Base-by-base conservation (phyloP, 2,888 invertebrate genomes). In the Magallana nippona region DNA sequence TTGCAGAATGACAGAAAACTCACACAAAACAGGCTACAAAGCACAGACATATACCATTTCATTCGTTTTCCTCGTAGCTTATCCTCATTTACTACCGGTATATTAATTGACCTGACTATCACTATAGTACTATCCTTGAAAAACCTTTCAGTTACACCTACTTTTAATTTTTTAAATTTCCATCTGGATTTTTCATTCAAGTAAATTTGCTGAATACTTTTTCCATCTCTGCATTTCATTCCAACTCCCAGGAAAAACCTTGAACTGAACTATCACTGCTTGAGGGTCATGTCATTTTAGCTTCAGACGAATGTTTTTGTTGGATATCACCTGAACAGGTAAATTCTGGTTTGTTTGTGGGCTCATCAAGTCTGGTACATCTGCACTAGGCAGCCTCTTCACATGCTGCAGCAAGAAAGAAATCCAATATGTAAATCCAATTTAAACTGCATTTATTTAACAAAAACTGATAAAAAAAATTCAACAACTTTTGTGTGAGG, bases 311-410 rank as follows among this genome's bases (percentile, higher is more conserved):
- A 90, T 90, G 27, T 87, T 86, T 83, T 89, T 87, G 85, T 88
- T 89, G 13, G 88, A 56, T 15, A 90, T 88, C 62, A 82, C 79
- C 77, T 82, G 88, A 77, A 85, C 86, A 55, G 87, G 87, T 77
- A 84, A 78, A 27, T 62, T 82, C 10, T 77, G 78, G 15, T 88
- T 87, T 15, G 93, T 89, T 82, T 90, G 90, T 44, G 93, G 93
- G 84, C 93, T 93, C 84, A 91, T 88, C 88, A 93, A 86, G 84
- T 93, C 93, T 8, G 93, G 91, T 19, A 93, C 90, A 78, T 93
- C 93, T 83, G 90, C 90, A 86, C 91, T 92, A 15, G 91, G 90
- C 63, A 92, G 88, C 79, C 90, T 87, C n/a, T 89, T 85, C 44
- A 86, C 87, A 84, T 90, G 89, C 90, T 90, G 87, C 8, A 84